Conservation (phyloP, 2,888 invertebrate genomes). For the Euphydryas editha region DNA sequence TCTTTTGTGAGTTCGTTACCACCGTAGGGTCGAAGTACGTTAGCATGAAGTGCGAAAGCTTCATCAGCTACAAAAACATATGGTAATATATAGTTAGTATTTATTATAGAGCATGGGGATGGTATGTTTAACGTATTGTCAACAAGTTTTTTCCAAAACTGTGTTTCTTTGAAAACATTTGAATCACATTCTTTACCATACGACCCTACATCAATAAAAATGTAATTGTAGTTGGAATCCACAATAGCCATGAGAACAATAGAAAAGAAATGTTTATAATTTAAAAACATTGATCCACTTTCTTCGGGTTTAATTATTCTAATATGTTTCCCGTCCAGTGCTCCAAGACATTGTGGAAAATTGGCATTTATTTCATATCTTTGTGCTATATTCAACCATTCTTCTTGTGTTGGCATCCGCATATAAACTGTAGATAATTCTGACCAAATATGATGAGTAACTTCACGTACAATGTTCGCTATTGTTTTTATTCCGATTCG, state of each 20-base stretch:
- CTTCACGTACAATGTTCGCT: constrained; percentile 4
- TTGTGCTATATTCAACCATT: constrained; percentile 31
- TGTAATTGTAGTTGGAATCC: constrained; percentile 32
- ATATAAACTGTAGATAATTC: background rate
- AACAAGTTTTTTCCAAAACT: constrained; percentile 15
- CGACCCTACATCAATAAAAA: constrained; percentile 25
- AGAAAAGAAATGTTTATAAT: constrained; percentile 37
- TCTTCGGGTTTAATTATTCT: constrained; percentile 29
- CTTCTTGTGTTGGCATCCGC: background rate
- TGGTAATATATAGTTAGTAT: constrained; percentile 1
- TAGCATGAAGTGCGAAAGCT: constrained; percentile 16
- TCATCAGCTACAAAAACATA: constrained; percentile 15
- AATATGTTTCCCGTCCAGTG: constrained; percentile 39
- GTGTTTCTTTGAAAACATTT: constrained; percentile 4
- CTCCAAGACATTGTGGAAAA: constrained; percentile 35
- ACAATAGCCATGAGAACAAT: constrained; percentile 34
- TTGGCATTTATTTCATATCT: constrained; percentile 31
- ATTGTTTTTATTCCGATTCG: background rate
- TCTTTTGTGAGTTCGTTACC: constrained; percentile 8
- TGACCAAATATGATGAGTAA: constrained; percentile 4
- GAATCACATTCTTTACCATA: constrained; percentile 27
- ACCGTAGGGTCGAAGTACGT: too few relatives aligned
- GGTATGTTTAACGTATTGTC: constrained; percentile 18
- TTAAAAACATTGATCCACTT: constrained; percentile 34
- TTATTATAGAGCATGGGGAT: constrained; percentile 12